Evolutionary conservation across 2,113 vertebrate genomes (phyloP).

Genomic region (Tupaia tana): DNA sequence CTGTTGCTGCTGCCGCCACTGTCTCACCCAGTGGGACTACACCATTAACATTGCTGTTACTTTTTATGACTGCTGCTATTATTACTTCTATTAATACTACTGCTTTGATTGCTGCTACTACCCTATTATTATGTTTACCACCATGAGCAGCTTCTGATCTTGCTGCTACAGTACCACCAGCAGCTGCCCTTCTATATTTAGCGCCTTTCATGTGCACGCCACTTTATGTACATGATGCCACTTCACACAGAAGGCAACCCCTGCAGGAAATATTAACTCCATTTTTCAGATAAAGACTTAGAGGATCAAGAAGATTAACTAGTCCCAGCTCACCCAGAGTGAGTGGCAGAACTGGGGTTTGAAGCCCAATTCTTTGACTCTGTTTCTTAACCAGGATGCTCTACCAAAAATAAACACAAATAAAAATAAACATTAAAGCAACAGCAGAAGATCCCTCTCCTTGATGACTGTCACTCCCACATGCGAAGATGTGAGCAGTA

Average conservation of each 20-base stretch:
- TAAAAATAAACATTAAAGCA: background rate
- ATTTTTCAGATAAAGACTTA: background rate
- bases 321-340: background rate
- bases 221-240: no score
- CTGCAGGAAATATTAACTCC: background rate
- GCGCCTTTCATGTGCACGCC: accelerated
- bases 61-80: no score
- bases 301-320: background rate
- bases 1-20: background rate
- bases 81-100: no score
- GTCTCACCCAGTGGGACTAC: no score
- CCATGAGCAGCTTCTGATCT: no score
- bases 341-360: background rate
- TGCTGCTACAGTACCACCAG: no score
- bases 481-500: accelerated
- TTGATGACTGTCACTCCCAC: no score
- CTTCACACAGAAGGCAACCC: background rate
- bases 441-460: background rate
- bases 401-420: background rate
- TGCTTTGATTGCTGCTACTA: accelerated
- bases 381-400: background rate
- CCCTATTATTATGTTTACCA: no score
- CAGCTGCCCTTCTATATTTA: background rate
- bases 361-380: background rate
- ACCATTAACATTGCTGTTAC: no score